Percentiles rank a stretch among this genome's conserved stretches.
Evolutionary conservation across 1,140 invertebrate genomes (phyloP).

Genomic region (Philopotamus ludificatus): DNA sequence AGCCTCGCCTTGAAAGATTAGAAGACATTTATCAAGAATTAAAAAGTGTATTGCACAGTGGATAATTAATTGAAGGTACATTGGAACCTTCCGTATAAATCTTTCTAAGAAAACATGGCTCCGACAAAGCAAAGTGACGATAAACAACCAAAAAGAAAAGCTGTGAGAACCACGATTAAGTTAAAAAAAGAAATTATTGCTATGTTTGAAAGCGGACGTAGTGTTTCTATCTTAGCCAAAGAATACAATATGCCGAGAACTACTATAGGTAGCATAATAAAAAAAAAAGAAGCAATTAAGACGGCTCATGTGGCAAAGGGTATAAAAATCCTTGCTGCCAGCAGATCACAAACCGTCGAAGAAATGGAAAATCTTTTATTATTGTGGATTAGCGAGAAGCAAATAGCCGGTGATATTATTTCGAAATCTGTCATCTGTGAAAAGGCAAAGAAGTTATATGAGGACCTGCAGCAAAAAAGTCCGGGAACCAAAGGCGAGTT

Average conservation of each 20-base stretch:
- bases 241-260: neutral
- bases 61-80: no score
- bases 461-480: conserved; percentile 18
- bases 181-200: neutral
- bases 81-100: no score
- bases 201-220: neutral
- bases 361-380: neutral
- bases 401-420: conserved; percentile 3
- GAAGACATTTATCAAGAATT: conserved; percentile 17
- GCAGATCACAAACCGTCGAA: neutral
- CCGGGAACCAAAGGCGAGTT: neutral
- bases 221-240: neutral
- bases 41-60: neutral
- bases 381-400: neutral
- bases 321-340: neutral
- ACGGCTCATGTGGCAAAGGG: neutral
- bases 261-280: neutral
- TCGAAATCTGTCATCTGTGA: conserved; percentile 5
- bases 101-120: no score
- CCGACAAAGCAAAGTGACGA: no score
- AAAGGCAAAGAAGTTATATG: conserved; percentile 1
- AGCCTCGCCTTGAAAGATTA: conserved; percentile 31
- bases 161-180: neutral
- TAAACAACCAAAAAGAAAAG: neutral
- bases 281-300: neutral